Percentiles rank a stretch among this genome's conserved stretches.
These are phyloP conservation scores for Halcyon senegalensis DNA, from an alignment of 2,113 vertebrate genomes.

Conservation along the genomic window DNA sequence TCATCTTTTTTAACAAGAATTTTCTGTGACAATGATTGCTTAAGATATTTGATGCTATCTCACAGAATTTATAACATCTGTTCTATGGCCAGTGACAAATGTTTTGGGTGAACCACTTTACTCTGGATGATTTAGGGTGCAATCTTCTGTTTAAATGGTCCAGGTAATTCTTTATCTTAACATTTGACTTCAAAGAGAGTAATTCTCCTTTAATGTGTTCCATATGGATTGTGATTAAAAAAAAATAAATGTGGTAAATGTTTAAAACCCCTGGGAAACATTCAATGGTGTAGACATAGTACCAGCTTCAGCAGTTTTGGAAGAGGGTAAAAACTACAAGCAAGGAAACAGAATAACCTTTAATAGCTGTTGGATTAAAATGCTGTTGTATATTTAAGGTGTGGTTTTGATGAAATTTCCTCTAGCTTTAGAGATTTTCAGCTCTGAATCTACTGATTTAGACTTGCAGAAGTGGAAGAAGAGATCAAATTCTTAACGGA, in stretches of 20 bases:
- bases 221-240: neutral
- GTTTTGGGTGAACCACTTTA: neutral
- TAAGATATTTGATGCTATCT: neutral
- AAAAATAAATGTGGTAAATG: neutral
- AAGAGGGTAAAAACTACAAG: neutral
- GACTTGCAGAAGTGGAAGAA: neutral
- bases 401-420: neutral
- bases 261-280: neutral
- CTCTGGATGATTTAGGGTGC: neutral
- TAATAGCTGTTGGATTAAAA: neutral
- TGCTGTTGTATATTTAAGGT: neutral
- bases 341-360: neutral
- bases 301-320: neutral
- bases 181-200: neutral
- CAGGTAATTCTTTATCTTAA: neutral
- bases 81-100: neutral
- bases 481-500: neutral
- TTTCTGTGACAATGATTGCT: neutral
- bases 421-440: neutral
- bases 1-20: neutral
- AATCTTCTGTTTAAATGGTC: constrained; percentile 2
- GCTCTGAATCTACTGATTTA: neutral
- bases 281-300: neutral
- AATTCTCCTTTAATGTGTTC: neutral
- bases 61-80: neutral